Evolutionary conservation across 2,113 vertebrate species (phyloP).

Genomic region (Varanus komodoensis): DNA sequence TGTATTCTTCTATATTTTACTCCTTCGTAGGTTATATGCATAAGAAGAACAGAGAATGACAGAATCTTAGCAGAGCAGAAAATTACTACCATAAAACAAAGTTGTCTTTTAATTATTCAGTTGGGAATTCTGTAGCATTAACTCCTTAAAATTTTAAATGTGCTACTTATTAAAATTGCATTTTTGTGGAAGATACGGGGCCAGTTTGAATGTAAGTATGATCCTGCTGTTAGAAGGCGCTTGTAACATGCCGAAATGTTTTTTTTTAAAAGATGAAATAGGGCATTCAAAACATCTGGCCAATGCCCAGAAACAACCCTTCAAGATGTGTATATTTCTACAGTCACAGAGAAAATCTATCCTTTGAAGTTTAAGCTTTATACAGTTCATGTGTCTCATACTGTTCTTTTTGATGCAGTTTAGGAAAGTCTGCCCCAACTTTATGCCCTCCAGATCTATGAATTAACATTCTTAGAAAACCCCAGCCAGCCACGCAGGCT

Average conservation of each 20-base stretch:
- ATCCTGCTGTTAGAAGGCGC: slow-evolving; percentile 49
- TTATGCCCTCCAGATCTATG: no score
- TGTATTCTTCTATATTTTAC: slow-evolving; percentile 25
- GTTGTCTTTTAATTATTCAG: slow-evolving; percentile 65
- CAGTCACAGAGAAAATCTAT: slow-evolving; percentile 15
- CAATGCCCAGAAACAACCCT: slow-evolving; percentile 42
- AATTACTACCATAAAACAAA: slow-evolving; percentile 64
- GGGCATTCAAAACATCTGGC: slow-evolving; percentile 52
- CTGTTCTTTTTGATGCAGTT: slow-evolving; percentile 24
- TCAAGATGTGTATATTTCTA: background rate
- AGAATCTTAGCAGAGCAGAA: slow-evolving; percentile 64
- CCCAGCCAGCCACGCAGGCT: no score
- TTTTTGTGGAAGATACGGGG: slow-evolving; percentile 32
- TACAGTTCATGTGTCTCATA: background rate
- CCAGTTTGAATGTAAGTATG: slow-evolving; percentile 45
- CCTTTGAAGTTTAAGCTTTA: slow-evolving; percentile 38
- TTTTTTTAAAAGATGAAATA: background rate
- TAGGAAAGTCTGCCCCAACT: no score
- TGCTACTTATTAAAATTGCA: slow-evolving; percentile 57
- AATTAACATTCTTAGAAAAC: no score
- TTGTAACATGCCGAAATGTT: slow-evolving; percentile 21
- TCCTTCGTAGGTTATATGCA: slow-evolving; percentile 34
- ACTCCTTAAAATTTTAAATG: slow-evolving; percentile 49
- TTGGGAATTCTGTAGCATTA: slow-evolving; percentile 52
- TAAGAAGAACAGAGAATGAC: background rate